A percentile compares a stretch with the other conserved stretches of the same genome.
These are phyloP conservation scores for Siniperca obscura DNA, from an alignment of 2,797 vertebrate genomes.

Conservation along the genomic window DNA sequence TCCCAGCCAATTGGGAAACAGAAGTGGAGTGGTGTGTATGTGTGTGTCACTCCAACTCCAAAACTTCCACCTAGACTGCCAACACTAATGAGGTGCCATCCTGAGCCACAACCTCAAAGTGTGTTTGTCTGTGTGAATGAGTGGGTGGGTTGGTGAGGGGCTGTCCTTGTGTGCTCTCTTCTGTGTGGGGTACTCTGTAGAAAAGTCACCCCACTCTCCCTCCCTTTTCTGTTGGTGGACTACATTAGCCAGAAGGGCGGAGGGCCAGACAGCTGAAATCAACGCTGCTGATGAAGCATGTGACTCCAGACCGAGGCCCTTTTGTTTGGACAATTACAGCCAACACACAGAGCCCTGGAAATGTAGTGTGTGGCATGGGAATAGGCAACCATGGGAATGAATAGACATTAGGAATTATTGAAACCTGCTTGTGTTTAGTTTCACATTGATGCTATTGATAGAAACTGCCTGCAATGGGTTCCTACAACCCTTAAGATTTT, in stretches of 20 bases:
- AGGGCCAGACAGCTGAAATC: constrained; percentile 79
- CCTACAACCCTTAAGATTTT: not conserved
- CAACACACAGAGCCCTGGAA: constrained; percentile 66
- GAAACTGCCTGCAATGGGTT: not conserved
- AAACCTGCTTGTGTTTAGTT: constrained; percentile 32
- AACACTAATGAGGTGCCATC: constrained; percentile 76
- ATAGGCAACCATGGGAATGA: constrained; percentile 58
- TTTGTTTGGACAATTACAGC: constrained; percentile 77
- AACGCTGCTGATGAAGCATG: constrained; percentile 77
- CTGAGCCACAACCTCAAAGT: constrained; percentile 72
- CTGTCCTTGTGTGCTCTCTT: constrained; percentile 72
- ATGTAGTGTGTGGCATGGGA: constrained; percentile 57
- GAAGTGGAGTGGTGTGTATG: constrained; percentile 61
- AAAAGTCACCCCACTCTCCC: constrained; percentile 81
- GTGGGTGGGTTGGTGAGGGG: constrained; percentile 71
- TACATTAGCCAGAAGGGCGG: constrained; percentile 74
- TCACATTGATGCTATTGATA: constrained; percentile 7
- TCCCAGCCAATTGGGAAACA: constrained; percentile 66
- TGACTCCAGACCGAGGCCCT: constrained; percentile 75
- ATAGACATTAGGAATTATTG: constrained; percentile 47
- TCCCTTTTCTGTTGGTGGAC: constrained; percentile 69
- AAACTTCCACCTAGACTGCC: constrained; percentile 73
- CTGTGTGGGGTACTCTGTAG: constrained; percentile 67
- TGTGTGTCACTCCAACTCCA: constrained; percentile 57
- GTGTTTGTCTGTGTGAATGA: constrained; percentile 76